Base-by-base conservation (phyloP, 2,113 vertebrate species). In the Rhinichthys klamathensis region DNA sequence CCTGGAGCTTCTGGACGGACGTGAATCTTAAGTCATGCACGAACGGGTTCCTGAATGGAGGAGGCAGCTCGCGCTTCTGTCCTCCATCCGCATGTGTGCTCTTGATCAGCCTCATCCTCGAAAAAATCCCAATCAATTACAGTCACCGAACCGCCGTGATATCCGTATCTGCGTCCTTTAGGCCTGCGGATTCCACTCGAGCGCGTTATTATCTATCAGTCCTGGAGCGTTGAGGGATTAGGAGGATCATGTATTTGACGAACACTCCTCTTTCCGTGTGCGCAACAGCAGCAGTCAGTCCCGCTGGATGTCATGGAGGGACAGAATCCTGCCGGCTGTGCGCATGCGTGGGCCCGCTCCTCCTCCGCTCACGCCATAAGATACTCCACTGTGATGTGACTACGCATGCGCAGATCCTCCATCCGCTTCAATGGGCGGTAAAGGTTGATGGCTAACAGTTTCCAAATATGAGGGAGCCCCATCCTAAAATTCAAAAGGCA, bases 1-100 rank as follows among this genome's bases (percentile, higher is more conserved):
- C 97, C 97, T 97, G 95, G 91, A 96, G 95, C 90, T 97, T 97
- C 89, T 96, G 93, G 89, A 95, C 85, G 56, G 93, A 90, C 89
- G 93, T 93, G 88, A 96, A 92, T 89, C 95, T 95, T 91, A 97
- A 92, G 90, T 96, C 94, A 91, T 97, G 96, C 89, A 95, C 96
- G 92, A 98, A 98, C 30, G 97, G 97, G 93, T 97, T 97, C 90
- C 95, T 94, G 89, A 95, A 90, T 51, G 96, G 96, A 63, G 95
- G 96, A 79, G 95, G 95, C 85, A 94, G 95, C 88, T 95, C 95
- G 90, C 92, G 94, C 83, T 93, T 93, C 11, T 93, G 95, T 83
- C 94, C 94, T 75, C 90, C 93, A 88, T 94, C 96, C 84, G 87
- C 83, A 85, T 92, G 91, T 80, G 92, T 92, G 78, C 93, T 93